Evolutionary conservation across 2,113 vertebrate species (phyloP).

Genomic region (Nycticorax nycticorax): DNA sequence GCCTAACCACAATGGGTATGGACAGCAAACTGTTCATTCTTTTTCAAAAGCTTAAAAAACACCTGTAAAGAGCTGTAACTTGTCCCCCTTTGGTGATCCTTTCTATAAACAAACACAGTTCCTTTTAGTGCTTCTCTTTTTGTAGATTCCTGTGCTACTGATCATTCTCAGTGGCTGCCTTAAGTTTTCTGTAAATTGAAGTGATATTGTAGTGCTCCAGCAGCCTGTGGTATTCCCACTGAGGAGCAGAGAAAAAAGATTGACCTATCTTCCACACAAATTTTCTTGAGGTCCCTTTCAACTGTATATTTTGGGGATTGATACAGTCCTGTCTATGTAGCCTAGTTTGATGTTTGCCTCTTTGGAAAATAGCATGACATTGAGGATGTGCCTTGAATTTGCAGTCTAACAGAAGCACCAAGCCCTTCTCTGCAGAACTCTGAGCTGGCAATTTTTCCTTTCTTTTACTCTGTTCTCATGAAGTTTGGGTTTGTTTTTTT

Average conservation of each 20-base stretch:
- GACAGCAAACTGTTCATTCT: neutral
- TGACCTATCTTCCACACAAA: neutral
- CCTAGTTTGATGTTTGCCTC: neutral
- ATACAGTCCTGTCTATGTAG: neutral
- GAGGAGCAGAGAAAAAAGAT: neutral
- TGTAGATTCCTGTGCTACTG: neutral
- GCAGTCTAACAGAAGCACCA: neutral
- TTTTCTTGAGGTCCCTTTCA: neutral
- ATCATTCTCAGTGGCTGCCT: neutral
- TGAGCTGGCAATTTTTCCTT: neutral
- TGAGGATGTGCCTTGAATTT: neutral
- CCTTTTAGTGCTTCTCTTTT: neutral
- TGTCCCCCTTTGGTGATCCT: neutral
- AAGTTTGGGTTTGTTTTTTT: neutral
- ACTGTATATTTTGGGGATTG: neutral
- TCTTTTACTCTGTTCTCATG: neutral
- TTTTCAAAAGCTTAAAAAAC: neutral
- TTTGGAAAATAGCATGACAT: neutral
- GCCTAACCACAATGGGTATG: neutral
- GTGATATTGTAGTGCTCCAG: fast-evolving
- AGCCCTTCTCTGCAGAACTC: neutral
- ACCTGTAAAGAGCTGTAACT: neutral
- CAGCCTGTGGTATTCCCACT: neutral
- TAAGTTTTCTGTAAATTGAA: neutral
- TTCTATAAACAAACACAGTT: neutral